Base-by-base conservation (phyloP, 2,797 vertebrate species). In the Dipus sagitta region DNA sequence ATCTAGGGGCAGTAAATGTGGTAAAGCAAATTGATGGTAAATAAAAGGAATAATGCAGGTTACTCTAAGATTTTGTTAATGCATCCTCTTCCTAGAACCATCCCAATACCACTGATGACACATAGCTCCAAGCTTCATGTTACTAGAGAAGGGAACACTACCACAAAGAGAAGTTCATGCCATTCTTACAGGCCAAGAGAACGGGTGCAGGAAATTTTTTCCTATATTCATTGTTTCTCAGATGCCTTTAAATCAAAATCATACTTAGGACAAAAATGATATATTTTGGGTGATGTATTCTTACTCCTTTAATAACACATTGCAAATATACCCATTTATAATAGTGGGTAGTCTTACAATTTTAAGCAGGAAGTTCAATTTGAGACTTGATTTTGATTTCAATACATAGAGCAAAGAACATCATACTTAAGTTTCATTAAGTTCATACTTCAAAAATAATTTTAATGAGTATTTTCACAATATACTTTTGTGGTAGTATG, bases 381-480 rank as follows among this genome's bases (percentile, higher is more conserved):
- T 71, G 26, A 21, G 17, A 86, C 72, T 89, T 54, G 2, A 82
- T 82, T 82, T 68, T 85, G 77, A 86, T 72, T 94, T 94, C 62
- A 91, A 79, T 78, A 78, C 70, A 87, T 64, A 67, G 88, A 80
- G 14, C 12, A 60, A 79, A 85, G 26, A 54, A 65, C 17, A 67
- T 88, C 34, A 70, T 91, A 79, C 64, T 1, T 79, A 72, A 67
- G 77, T 54, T 80, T 20, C 74, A 28, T 91, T 83, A 60, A 83
- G 54, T 65, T 24, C 20, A n/a, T 38, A 68, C 17, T 76, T 94
- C 83, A 87, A 86, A 92, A 89, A n/a, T 1, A 76, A 75, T 34
- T 62, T 64, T 15, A 92, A 70, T 18, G 84, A 86, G 38, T 80
- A 80, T 70, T 86, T 86, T 3, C 15, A 81, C 38, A 64, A 67